A percentile compares a stretch with the other conserved stretches of the same genome.
Evolutionary conservation across 2,113 vertebrate species (phyloP).

Genomic region (Penelope pileata): DNA sequence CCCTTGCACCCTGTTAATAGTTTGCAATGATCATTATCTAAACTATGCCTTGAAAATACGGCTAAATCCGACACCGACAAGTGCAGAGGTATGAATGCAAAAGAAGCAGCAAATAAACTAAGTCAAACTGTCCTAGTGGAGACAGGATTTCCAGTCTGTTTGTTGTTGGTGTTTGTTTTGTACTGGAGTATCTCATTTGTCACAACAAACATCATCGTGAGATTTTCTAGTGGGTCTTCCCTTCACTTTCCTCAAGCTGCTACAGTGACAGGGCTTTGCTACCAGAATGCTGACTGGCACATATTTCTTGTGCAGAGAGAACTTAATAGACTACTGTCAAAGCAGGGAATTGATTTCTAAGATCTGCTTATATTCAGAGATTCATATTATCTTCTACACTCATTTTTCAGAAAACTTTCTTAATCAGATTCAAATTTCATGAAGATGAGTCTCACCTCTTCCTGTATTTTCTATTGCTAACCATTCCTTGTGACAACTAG

Average conservation of each 20-base stretch:
- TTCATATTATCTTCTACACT: background rate
- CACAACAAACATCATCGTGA: background rate
- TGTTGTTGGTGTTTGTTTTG: background rate
- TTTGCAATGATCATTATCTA: background rate
- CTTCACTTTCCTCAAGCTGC: background rate
- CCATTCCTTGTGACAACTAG: background rate
- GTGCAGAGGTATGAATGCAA: background rate
- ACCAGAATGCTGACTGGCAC: background rate
- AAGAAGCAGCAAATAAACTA: background rate
- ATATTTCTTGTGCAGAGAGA: background rate
- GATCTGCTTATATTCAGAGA: background rate
- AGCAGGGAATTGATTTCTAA: background rate
- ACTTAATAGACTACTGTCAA: background rate
- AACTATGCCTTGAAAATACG: background rate
- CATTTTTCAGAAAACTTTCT: background rate
- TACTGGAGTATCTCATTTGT: background rate
- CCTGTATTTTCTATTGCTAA: background rate
- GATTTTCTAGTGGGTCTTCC: background rate
- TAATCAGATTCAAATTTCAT: background rate
- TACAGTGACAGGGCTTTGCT: background rate
- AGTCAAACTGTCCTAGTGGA: background rate
- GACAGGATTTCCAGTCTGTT: background rate
- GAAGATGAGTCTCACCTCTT: background rate
- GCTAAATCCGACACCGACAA: background rate
- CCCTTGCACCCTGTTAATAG: background rate